phyloP scores from a whole-genome alignment of 1,140 invertebrate species.

The Zaprionus inermis region DNA sequence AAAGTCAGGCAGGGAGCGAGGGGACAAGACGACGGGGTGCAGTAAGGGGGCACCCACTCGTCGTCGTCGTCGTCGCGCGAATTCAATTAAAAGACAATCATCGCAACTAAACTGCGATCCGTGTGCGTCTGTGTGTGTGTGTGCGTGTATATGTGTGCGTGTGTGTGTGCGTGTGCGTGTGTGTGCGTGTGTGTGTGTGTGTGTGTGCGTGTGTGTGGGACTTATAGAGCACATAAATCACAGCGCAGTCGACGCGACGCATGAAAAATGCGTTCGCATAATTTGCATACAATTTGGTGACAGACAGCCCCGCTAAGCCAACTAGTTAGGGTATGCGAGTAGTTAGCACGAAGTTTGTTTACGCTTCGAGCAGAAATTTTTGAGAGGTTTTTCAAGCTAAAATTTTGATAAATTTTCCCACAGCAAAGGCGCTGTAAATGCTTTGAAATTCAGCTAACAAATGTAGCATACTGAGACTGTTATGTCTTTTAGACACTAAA shows the following conservation, averaged over 20 bases:
- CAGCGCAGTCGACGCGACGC: conserved; percentile 22
- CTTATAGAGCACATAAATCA: conserved; percentile 61
- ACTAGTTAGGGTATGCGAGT: not conserved
- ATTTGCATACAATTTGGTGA: conserved; percentile 78
- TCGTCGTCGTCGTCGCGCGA: not conserved
- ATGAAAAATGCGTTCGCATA: conserved; percentile 46
- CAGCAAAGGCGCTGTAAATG: not conserved
- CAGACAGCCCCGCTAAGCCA: conserved; percentile 33
- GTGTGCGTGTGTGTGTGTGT: conserved; percentile 1
- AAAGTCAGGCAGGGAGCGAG: conserved; percentile 50
- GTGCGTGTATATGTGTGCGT: too few species aligned
- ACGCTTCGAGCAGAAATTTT: not conserved
- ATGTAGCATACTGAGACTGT: not conserved
- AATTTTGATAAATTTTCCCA: not conserved
- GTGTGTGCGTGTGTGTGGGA: conserved; percentile 40
- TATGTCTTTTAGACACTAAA: not conserved
- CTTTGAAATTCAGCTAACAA: not conserved
- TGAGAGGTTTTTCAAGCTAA: not conserved
- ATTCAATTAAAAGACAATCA: conserved; percentile 65
- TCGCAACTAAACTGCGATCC: conserved; percentile 33
- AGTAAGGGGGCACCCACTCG: conserved; percentile 34
- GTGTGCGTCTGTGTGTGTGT: conserved; percentile 3
- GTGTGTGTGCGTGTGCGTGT: too few species aligned
- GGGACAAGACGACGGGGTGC: too few species aligned
- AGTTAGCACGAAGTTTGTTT: not conserved